phyloP scores from a whole-genome alignment of 2,797 vertebrate species.

The Bufotes viridis region DNA sequence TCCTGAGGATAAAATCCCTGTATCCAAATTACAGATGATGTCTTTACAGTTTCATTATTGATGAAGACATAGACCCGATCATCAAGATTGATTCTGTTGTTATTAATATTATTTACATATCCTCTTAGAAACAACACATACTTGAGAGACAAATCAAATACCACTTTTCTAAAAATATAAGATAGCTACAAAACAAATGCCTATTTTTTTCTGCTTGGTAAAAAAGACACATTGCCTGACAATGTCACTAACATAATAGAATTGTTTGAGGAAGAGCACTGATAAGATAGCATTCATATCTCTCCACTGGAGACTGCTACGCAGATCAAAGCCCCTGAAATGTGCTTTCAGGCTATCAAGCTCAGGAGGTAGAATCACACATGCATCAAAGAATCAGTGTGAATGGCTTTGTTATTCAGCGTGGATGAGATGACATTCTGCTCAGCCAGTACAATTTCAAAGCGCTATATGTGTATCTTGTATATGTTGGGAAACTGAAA shows the following conservation, averaged over 20 bases:
- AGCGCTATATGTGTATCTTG: conserved; percentile 1
- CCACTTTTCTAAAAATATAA: not conserved
- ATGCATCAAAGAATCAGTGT: conserved; percentile 56
- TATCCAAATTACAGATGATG: not conserved
- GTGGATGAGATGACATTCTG: conserved; percentile 45
- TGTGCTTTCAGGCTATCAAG: conserved; percentile 58
- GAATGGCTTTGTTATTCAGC: conserved; percentile 53
- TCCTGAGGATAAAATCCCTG: no score
- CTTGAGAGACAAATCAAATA: not conserved
- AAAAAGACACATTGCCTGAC: not conserved
- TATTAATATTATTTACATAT: not conserved
- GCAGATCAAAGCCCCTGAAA: conserved; percentile 56
- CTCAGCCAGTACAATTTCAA: conserved; percentile 21
- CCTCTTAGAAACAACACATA: not conserved
- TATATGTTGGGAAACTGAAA: not conserved
- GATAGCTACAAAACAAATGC: conserved; percentile 24
- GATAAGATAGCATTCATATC: conserved; percentile 35
- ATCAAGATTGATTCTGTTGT: not conserved
- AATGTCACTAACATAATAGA: conserved; percentile 23
- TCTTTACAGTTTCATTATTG: not conserved
- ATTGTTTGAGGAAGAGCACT: conserved; percentile 33
- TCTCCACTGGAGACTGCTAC: conserved; percentile 44
- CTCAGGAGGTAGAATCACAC: conserved; percentile 48
- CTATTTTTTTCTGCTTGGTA: not conserved
- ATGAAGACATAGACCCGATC: not conserved